These are phyloP conservation scores for Aelia acuminata DNA, from an alignment of 2,888 invertebrate species.

Conservation along the genomic window DNA sequence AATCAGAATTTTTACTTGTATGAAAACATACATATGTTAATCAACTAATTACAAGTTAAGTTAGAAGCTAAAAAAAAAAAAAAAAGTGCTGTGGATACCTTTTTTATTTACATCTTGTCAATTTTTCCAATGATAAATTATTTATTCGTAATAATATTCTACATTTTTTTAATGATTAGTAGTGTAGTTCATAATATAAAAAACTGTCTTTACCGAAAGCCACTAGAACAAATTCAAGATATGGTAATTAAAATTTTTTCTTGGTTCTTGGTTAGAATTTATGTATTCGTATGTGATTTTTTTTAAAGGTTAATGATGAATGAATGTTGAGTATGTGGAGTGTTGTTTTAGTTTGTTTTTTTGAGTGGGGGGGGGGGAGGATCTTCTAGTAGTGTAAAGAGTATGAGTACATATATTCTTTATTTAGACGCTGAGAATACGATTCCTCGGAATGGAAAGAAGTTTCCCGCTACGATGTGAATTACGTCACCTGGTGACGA, in stretches of 20 bases:
- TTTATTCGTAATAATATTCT: background rate
- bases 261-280: background rate
- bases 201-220: background rate
- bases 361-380: no score
- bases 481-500: constrained; percentile 53
- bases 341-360: no score
- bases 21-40: background rate
- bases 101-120: background rate
- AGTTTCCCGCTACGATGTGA: background rate
- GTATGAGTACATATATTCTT: background rate
- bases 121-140: background rate
- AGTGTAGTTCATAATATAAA: background rate
- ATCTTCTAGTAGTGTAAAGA: no score
- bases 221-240: background rate
- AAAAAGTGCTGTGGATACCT: background rate
- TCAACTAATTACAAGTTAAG: no score
- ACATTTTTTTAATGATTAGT: background rate
- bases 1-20: background rate
- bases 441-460: constrained; percentile 24
- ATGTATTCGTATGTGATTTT: background rate
- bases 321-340: no score
- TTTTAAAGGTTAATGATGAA: background rate
- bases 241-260: background rate
- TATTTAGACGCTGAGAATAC: background rate
- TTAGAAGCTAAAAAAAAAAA: no score